These are phyloP conservation scores for Lamproptera curius DNA, from an alignment of 2,888 invertebrate genomes.

Conservation along the genomic window DNA sequence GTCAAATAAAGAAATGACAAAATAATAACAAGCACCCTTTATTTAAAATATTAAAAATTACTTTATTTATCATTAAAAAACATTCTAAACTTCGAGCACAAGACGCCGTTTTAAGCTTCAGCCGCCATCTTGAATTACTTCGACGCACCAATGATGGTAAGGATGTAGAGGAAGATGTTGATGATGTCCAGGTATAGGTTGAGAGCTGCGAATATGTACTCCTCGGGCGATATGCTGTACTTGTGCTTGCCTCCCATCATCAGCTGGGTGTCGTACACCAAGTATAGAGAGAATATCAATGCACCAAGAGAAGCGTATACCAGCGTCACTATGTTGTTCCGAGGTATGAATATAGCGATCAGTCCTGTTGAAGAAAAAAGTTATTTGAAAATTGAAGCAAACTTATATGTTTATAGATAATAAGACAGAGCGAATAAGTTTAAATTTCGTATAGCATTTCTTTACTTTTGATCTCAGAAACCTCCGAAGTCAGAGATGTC, in stretches of 20 bases:
- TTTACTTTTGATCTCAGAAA: too few species aligned
- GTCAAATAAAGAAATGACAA: too few species aligned
- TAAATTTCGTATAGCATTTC: too few species aligned
- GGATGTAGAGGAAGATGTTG: constrained; percentile 88
- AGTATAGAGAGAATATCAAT: constrained; percentile 27
- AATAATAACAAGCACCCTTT: too few species aligned
- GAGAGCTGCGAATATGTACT: constrained; percentile 92
- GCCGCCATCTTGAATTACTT: constrained; percentile 1
- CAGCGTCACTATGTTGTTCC: constrained; percentile 21
- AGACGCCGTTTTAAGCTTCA: neutral
- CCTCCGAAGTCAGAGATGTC: too few species aligned
- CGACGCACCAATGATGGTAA: constrained; percentile 38
- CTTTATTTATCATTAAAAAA: too few species aligned
- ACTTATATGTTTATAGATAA: too few species aligned
- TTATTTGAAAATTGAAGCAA: too few species aligned
- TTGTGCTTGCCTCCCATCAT: constrained; percentile 91
- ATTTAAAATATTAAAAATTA: too few species aligned
- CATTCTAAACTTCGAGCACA: too few species aligned
- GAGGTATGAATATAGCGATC: constrained; percentile 23
- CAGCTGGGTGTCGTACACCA: constrained; percentile 88
- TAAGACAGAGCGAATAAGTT: too few species aligned
- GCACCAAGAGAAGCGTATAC: constrained; percentile 27
- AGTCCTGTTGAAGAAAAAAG: too few species aligned
- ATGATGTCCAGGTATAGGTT: constrained; percentile 90
- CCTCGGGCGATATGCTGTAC: constrained; percentile 89